Evolutionary conservation across 2,888 invertebrate genomes (phyloP), one percentile per base, ranked within the genome.

Genomic region (Cantharis rufa): DNA sequence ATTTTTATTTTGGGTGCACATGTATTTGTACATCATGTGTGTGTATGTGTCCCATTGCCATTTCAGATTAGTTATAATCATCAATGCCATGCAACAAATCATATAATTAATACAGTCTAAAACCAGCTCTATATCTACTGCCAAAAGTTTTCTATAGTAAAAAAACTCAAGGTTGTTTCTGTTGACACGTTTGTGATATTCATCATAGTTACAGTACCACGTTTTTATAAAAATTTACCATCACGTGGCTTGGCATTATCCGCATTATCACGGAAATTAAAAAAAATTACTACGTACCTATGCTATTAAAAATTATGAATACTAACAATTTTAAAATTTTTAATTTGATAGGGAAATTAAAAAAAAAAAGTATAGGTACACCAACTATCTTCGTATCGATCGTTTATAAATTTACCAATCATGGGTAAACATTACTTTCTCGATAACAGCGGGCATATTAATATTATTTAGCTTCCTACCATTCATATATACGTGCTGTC

Each of bases 401-500:
- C 48, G 3, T 18, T 18, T 18, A 18, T 18, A 18, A 18, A 18
- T 18, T 18, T 18, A 18, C 18, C 18, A 48, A 11, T n/a, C n/a
- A 5, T n/a, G 48, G 48, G 5, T 48, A 10, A 18, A 18, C n/a
- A 32, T n/a, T n/a, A 48, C 48, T 48, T 48, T 48, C 48, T 48
- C n/a, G 4, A n/a, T n/a, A n/a, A n/a, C n/a, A 48, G 48, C 48
- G 48, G 48, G n/a, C n/a, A 48, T n/a, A 7, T 48, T n/a, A 48
- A n/a, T n/a, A 48, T 48, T 48, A 48, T 48, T 48, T 48, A 48
- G 48, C n/a, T n/a, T 69, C 77, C 27, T 92, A 94, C 93, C 93
- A 89, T 94, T 94, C 89, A 94, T 93, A 87, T 94, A 93, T 87
- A 94, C 93, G 87, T 94, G 94, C 88, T 94, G 94, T 84, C 94